Percentiles rank a stretch among this genome's conserved stretches.
Evolutionary conservation across 2,888 invertebrate genomes (phyloP).

Genomic region (Sthenelais limicola): DNA sequence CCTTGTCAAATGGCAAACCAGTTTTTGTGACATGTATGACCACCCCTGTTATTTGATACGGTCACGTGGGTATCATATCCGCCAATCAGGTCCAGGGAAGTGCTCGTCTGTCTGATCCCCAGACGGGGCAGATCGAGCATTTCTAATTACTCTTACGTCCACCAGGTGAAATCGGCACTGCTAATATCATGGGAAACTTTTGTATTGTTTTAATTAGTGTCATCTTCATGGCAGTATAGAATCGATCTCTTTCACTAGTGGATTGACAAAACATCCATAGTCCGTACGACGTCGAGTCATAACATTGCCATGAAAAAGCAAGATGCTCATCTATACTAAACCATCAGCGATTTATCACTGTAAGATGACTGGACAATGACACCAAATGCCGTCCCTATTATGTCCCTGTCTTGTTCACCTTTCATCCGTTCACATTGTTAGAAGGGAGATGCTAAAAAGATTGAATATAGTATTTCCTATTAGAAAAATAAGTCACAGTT

Average conservation of each 20-base stretch:
- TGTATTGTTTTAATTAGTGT: slow-evolving; percentile 34
- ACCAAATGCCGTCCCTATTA: slow-evolving; percentile 1
- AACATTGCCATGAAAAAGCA: slow-evolving; percentile 10
- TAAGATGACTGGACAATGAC: slow-evolving; percentile 26
- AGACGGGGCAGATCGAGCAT: slow-evolving; percentile 32
- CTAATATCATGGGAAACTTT: slow-evolving; percentile 31
- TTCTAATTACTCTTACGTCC: slow-evolving; percentile 23
- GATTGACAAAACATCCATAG: slow-evolving; percentile 38
- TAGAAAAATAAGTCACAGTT: too few relatives aligned
- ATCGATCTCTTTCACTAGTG: slow-evolving; percentile 11
- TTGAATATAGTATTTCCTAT: too few relatives aligned
- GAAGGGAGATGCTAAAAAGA: too few relatives aligned
- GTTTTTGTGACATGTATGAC: too few relatives aligned
- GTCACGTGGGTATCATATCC: slow-evolving; percentile 30
- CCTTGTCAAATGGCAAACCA: too few relatives aligned
- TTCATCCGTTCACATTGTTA: neutral
- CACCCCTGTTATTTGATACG: slow-evolving; percentile 8
- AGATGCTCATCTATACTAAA: neutral
- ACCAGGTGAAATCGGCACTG: slow-evolving; percentile 37
- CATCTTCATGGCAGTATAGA: slow-evolving; percentile 1
- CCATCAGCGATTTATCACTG: slow-evolving; percentile 16
- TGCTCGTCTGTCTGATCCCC: slow-evolving; percentile 18
- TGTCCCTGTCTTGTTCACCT: neutral
- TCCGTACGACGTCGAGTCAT: slow-evolving; percentile 4
- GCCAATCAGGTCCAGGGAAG: slow-evolving; percentile 9